Evolutionary conservation across 2,113 vertebrate species (phyloP), one percentile per base, ranked within the genome.

Genomic region (Pyxicephalus adspersus): DNA sequence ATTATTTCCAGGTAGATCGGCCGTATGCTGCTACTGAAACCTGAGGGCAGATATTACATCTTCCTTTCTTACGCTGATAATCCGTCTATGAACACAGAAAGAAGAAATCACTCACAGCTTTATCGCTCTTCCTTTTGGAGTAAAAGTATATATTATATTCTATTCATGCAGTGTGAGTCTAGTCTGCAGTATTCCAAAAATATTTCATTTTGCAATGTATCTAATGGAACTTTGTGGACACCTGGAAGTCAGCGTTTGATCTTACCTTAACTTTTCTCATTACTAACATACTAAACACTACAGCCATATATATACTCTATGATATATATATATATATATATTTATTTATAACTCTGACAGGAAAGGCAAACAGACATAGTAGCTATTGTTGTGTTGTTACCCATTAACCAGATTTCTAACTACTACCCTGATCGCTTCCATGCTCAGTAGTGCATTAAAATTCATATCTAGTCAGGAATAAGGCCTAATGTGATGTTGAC

Each of bases 1-100:
- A 66, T 77, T 77, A 77, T 77, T 66, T 66, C 67, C 76, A 77
- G 63, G 63, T 66, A 28, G 28, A 67, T 66, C 18, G 51, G 51
- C 52, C 22, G 28, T 54, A 55, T 52, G 38, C 52, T 55, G 50
- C 29, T 77, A 15, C 22, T 64, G 34, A 60, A 76, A 64, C 73
- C 60, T 77, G 76, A 63, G 25, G 63, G 63, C 63, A 57, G 25
- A 77, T 66, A 66, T 52, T 77, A 66, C 28, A 65, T 77, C 64
- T 77, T 77, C 28, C 13, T 77, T 66, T 67, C 22, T 66, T 29
- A 57, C 29, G 5, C 50, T 65, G 60, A 54, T 66, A 77, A 77
- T 66, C 50, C 28, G 22, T 51, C 75, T 65, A 50, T 54, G 29
- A 66, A 57, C 23, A 65, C n/a, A 67, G 64, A 66, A 65, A 67